Conservation (phyloP, 1,140 invertebrate genomes). For the Trichomalopsis sarcophagae region DNA sequence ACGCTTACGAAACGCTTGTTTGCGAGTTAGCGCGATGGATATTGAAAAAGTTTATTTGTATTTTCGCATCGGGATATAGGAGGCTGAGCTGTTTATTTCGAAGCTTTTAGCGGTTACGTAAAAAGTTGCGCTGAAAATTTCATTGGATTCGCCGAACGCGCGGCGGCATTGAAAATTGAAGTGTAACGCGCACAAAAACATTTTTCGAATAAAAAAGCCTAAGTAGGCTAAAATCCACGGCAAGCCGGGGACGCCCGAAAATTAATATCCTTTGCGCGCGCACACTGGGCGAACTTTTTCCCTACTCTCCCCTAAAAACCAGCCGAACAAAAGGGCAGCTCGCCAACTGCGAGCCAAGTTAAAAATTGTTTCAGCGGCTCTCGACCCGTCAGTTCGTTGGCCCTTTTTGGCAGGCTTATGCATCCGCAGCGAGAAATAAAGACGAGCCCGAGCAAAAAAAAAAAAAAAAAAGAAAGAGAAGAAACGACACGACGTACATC, state of each 20-base stretch:
- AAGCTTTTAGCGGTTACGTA: too few species aligned
- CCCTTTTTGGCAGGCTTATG: slow-evolving; percentile 56
- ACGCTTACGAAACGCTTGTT: background rate
- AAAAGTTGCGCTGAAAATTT: too few species aligned
- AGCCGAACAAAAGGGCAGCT: background rate
- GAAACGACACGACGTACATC: background rate
- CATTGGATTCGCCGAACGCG: too few species aligned
- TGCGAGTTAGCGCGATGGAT: too few species aligned
- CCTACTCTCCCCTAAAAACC: too few species aligned
- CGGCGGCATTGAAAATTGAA: too few species aligned
- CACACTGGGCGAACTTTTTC: too few species aligned
- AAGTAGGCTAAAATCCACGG: background rate
- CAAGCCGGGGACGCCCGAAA: background rate
- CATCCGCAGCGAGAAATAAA: background rate
- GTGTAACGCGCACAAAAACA: too few species aligned
- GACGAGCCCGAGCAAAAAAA: background rate
- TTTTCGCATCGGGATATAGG: too few species aligned
- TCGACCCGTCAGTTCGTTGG: slow-evolving; percentile 50
- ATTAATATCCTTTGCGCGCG: background rate
- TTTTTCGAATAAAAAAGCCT: background rate
- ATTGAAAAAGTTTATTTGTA: too few species aligned
- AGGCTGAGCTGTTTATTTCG: too few species aligned
- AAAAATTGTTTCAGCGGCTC: background rate
- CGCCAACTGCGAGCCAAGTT: background rate
- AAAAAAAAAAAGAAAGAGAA: background rate